Percentiles rank a stretch among this genome's conserved stretches.
These are phyloP conservation scores for Ctena decussata DNA, from an alignment of 2,888 invertebrate species.

Conservation along the genomic window DNA sequence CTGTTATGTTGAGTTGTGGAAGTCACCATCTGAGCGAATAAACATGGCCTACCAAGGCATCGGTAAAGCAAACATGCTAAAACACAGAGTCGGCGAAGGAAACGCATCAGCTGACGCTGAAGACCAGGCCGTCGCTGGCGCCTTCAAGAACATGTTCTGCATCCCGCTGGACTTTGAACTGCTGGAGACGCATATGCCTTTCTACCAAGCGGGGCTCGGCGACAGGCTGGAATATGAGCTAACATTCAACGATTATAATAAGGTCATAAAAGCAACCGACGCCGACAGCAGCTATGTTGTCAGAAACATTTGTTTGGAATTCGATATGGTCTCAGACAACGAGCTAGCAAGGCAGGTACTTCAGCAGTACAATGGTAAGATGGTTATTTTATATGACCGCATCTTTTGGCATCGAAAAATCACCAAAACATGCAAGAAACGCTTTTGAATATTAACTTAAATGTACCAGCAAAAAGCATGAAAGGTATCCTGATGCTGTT, in stretches of 20 bases:
- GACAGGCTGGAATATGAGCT: slow-evolving; percentile 54
- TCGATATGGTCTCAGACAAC: too few species aligned
- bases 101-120: slow-evolving; percentile 7
- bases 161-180: slow-evolving; percentile 51
- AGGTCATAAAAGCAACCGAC: slow-evolving; percentile 42
- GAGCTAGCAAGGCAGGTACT: slow-evolving; percentile 42
- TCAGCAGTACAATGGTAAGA: not conserved
- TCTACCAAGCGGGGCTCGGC: slow-evolving; percentile 34
- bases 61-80: slow-evolving; percentile 30
- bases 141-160: slow-evolving; percentile 37
- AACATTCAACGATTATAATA: too few species aligned
- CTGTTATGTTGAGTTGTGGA: slow-evolving; percentile 41
- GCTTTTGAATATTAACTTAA: too few species aligned
- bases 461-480: too few species aligned
- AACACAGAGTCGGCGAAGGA: slow-evolving; percentile 35
- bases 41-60: slow-evolving; percentile 45
- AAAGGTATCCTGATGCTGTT: too few species aligned
- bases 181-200: too few species aligned
- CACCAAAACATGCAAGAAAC: not conserved
- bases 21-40: slow-evolving; percentile 18
- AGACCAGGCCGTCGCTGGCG: slow-evolving; percentile 37
- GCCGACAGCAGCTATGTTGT: slow-evolving; percentile 25
- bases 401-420: too few species aligned
- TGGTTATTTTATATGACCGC: too few species aligned
- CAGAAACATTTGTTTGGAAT: slow-evolving; percentile 49